Base-by-base conservation (phyloP, 2,797 vertebrate genomes). In the Gallirallus australis region DNA sequence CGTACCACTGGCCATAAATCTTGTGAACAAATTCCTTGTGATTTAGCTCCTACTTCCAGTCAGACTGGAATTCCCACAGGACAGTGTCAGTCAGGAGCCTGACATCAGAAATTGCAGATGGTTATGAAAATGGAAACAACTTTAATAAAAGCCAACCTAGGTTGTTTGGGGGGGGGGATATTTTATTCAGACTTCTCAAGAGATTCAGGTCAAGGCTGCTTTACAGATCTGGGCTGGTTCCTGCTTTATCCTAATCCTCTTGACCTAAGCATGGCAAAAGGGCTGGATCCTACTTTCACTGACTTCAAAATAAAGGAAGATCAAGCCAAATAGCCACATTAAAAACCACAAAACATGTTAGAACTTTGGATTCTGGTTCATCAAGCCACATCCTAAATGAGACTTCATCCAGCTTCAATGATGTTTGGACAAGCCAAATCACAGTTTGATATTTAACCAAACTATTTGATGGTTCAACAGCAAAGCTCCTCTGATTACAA, bases 51-150 rank as follows among this genome's bases (percentile, higher is more conserved):
- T 83, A 11, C 65, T 94, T 76, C 48, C 65, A 91, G 54, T 63
- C 89, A 87, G 72, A 33, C 47, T 82, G 93, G 79, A 93, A 85
- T 27, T 93, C 93, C 82, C 91, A 50, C 33, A 93, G 89, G 91
- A 86, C 63, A 70, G n/a, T 14, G 25, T 52, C 87, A 83, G 47
- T 95, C 82, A 72, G 76, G 63, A 86, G 59, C 50, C 3, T 20
- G 59, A 93, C 79, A 96, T 91, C 66, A 90, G 40, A 85, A 86
- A 77, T 31, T 83, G 57, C 15, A 89, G 31, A 39, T 20, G 4
- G 30, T 45, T 61, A 75, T 65, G 57, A 73, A 95, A 94, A 88
- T n/a, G 31, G 78, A 94, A 94, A 83, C 39, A 66, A 37, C 70
- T 33, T 91, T 9, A 8, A 61, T 63, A 72, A 90, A 93, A 93